phyloP scores from a whole-genome alignment of 2,113 vertebrate species.

The Oreochromis spilurus region DNA sequence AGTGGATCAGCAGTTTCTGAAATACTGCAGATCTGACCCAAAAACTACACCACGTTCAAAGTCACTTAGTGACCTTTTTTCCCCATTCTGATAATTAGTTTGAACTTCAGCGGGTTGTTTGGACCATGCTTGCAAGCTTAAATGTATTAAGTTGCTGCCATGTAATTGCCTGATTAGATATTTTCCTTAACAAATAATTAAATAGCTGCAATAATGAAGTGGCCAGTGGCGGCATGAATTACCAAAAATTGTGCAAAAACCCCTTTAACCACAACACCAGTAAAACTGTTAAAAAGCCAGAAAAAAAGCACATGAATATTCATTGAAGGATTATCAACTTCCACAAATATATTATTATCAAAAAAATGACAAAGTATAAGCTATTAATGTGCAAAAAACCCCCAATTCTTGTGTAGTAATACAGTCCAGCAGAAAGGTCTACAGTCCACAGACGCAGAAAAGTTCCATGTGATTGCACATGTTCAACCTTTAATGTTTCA shows the following conservation, averaged over 20 bases:
- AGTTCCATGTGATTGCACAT: not conserved
- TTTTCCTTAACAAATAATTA: not conserved
- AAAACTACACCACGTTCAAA: not conserved
- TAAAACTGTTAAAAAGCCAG: not conserved
- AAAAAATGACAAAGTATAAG: not conserved
- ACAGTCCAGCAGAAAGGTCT: not conserved
- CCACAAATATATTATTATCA: not conserved
- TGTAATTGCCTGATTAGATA: not conserved
- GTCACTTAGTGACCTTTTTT: not conserved
- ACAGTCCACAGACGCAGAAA: not conserved
- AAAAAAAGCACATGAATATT: not conserved
- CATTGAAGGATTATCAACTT: not conserved
- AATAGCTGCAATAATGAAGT: not conserved
- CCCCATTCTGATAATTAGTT: not conserved
- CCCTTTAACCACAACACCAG: not conserved
- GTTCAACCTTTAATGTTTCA: not conserved
- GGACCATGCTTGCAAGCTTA: not conserved
- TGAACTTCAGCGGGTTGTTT: not conserved
- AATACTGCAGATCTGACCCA: not conserved
- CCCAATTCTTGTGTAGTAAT: not conserved
- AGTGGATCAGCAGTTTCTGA: not conserved
- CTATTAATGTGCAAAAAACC: not conserved
- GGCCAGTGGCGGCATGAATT: not conserved
- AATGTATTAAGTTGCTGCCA: not conserved
- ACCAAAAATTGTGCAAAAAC: not conserved